These are phyloP conservation scores for Mallotus villosus DNA, from an alignment of 2,797 vertebrate genomes.

Conservation along the genomic window DNA sequence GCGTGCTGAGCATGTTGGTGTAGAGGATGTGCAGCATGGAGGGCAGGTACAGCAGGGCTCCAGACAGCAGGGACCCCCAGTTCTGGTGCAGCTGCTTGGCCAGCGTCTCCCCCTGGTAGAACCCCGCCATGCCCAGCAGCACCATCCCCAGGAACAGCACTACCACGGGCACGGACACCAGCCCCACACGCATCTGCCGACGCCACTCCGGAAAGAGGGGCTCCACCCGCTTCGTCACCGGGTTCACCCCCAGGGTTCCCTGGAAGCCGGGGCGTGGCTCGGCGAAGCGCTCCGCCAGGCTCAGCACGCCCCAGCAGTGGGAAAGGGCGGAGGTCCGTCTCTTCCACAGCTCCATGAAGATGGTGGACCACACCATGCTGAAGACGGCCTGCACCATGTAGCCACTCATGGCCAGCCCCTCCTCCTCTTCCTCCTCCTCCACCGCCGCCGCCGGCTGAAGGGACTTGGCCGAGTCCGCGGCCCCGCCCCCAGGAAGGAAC, in stretches of 20 bases:
- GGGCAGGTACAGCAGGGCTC: conserved; percentile 67
- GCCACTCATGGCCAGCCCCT: conserved; percentile 57
- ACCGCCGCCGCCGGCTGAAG: not conserved
- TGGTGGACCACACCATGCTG: conserved; percentile 83
- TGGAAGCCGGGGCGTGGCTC: conserved; percentile 76
- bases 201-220: conserved; percentile 77
- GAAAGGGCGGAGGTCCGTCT: conserved; percentile 71
- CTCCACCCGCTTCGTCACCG: conserved; percentile 73
- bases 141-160: conserved; percentile 75
- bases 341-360: conserved; percentile 83
- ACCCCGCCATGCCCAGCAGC: conserved; percentile 74
- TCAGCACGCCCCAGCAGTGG: conserved; percentile 75
- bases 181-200: conserved; percentile 67
- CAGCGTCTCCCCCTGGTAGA: conserved; percentile 74
- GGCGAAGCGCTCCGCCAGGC: conserved; percentile 72
- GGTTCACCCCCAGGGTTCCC: conserved; percentile 72
- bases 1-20: conserved; percentile 71
- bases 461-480: not conserved
- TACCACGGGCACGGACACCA: conserved; percentile 77
- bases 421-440: conserved; percentile 33
- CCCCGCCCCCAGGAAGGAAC: conserved; percentile 62
- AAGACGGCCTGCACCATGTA: conserved; percentile 78
- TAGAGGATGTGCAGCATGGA: conserved; percentile 78
- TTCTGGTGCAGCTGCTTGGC: conserved; percentile 59
- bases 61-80: conserved; percentile 63